Evolutionary conservation across 2,888 invertebrate species (phyloP), one percentile per base, ranked within the genome.

Genomic region (Meghimatium bilineatum): DNA sequence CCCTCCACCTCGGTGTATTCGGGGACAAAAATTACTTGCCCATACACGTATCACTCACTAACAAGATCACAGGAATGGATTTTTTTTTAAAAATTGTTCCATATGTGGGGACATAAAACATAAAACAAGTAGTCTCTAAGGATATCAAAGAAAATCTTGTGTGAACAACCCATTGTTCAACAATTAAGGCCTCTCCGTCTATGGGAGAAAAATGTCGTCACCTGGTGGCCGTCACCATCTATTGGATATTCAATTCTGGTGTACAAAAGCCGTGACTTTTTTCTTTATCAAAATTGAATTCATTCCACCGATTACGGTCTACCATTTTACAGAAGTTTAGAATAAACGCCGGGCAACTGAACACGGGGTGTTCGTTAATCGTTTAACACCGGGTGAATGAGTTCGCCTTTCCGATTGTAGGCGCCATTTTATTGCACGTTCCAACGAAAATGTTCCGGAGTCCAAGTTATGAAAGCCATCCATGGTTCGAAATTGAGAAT

Each of bases 381-480:
- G 77, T 60, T 77, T 63, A 77, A 60, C 77, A 77, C 60, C n/a
- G 77, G 75, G 60, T 60, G 77, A 77, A 77, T 63, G n/a, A 60
- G 60, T 77, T 77, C 77, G 36, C 77, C 36, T 38, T 17, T 14
- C 36, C 77, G 36, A 38, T 77, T 63, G 77, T 77, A 36, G 63
- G 36, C 77, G 77, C 77, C 77, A 77, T 77, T 77, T 77, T 77
- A 77, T 77, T 63, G n/a, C 77, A 60, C 63, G 38, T 63, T 77
- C 77, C 60, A 77, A 77, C 60, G 77, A 77, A 77, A 20, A 52
- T 75, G 75, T 75, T 52, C 23, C 32, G 32, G 38, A 38, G 12
- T 63, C 26, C 36, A 77, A 52, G 77, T 77, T 77, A 60, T 77
- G 77, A 77, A 77, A 77, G 63, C 36, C 36, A 26, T 36, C 26